Conservation (phyloP, 2,888 invertebrate species). For the Melangyna quadrimaculata region DNA sequence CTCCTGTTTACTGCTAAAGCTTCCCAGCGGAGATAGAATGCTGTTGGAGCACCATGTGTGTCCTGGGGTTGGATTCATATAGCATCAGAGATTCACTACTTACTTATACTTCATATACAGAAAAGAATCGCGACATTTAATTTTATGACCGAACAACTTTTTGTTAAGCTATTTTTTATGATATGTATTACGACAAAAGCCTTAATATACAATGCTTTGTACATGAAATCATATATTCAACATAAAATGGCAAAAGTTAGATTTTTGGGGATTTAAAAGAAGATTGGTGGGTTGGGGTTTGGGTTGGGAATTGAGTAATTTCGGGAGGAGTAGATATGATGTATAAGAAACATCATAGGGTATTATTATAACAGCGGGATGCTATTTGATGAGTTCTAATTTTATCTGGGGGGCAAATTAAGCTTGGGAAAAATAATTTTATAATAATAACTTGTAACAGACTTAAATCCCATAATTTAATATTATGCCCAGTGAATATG, state of each 20-base stretch:
- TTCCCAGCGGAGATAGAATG: not conserved
- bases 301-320: not conserved
- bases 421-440: not conserved
- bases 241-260: not conserved
- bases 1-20: not conserved
- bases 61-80: not conserved
- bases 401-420: not conserved
- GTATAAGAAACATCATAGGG: not conserved
- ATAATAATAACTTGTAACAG: not conserved
- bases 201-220: not conserved
- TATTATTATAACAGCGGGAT: not conserved
- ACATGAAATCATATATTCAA: not conserved
- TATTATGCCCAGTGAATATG: not conserved
- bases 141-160: slow-evolving; percentile 66
- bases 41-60: slow-evolving; percentile 15
- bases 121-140: slow-evolving; percentile 42
- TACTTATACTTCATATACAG: not conserved
- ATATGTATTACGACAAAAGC: slow-evolving; percentile 25
- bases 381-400: not conserved
- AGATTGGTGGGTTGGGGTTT: not conserved
- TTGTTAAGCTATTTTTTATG: slow-evolving; percentile 35
- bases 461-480: not conserved
- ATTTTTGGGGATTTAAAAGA: not conserved
- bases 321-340: not conserved
- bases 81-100: not conserved